phyloP scores from a whole-genome alignment of 2,113 vertebrate genomes.

The Odobenus rosmarus region DNA sequence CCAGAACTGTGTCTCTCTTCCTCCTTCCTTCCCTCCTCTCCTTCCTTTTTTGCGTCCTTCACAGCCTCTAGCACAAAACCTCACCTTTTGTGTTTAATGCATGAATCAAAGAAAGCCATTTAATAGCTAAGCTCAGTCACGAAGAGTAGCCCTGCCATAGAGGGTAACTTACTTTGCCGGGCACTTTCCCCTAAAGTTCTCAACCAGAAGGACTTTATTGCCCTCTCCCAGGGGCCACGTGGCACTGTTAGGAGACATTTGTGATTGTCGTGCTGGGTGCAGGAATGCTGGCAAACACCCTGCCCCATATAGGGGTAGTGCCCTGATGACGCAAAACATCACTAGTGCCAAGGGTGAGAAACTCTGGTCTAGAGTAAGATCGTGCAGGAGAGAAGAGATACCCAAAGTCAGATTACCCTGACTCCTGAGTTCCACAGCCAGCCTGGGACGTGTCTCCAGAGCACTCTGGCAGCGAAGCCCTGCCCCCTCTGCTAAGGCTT shows the following conservation, averaged over 20 bases:
- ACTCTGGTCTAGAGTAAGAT: background rate
- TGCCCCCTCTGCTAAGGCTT: background rate
- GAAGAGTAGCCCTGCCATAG: background rate
- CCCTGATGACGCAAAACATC: background rate
- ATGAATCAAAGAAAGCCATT: background rate
- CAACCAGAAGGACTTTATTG: no score
- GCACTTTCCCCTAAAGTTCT: background rate
- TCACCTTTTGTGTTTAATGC: background rate
- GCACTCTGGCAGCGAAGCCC: rapidly evolving
- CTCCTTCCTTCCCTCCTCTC: background rate
- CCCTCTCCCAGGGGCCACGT: no score
- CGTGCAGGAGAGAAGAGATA: background rate
- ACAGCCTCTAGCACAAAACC: background rate
- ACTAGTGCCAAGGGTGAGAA: background rate
- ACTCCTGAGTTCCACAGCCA: background rate
- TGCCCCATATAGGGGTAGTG: background rate
- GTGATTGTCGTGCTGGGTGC: background rate
- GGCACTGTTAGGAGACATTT: background rate
- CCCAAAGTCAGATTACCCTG: background rate
- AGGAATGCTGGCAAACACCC: no score
- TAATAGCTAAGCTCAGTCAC: background rate
- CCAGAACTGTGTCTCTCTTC: background rate
- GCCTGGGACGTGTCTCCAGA: background rate
- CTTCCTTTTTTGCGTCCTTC: background rate
- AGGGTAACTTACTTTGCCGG: background rate